These are phyloP conservation scores for Malurus elegans DNA, from an alignment of 2,113 vertebrate species.

Conservation along the genomic window DNA sequence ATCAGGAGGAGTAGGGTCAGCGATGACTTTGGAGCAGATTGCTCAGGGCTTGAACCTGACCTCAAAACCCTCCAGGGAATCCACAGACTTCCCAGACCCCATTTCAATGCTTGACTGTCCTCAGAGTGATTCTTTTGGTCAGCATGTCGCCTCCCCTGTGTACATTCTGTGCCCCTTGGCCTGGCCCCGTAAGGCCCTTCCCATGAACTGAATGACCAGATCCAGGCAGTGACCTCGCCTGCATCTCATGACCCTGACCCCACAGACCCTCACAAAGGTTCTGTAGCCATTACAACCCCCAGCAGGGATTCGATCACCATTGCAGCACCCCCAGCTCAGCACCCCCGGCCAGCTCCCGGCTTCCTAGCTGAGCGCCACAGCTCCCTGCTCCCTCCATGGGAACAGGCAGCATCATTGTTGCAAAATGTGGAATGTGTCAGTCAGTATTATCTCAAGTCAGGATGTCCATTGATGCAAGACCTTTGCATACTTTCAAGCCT, in stretches of 20 bases:
- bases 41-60: background rate
- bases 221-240: too few relatives aligned
- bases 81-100: fast-evolving
- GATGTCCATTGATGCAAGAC: background rate
- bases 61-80: background rate
- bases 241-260: background rate
- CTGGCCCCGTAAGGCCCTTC: background rate
- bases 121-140: background rate
- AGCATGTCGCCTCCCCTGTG: fast-evolving
- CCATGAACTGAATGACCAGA: fast-evolving
- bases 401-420: background rate
- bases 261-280: background rate
- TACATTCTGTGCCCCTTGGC: fast-evolving
- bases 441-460: background rate
- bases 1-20: background rate
- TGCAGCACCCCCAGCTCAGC: background rate
- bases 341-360: background rate
- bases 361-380: fast-evolving
- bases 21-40: fast-evolving
- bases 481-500: background rate
- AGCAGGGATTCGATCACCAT: background rate
- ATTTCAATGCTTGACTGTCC: background rate
- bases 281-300: background rate
- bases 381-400: fast-evolving
- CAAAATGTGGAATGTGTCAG: background rate